Evolutionary conservation across 2,888 invertebrate species (phyloP), one percentile per base, ranked within the genome.

Genomic region (Lasioglossum figueresi): DNA sequence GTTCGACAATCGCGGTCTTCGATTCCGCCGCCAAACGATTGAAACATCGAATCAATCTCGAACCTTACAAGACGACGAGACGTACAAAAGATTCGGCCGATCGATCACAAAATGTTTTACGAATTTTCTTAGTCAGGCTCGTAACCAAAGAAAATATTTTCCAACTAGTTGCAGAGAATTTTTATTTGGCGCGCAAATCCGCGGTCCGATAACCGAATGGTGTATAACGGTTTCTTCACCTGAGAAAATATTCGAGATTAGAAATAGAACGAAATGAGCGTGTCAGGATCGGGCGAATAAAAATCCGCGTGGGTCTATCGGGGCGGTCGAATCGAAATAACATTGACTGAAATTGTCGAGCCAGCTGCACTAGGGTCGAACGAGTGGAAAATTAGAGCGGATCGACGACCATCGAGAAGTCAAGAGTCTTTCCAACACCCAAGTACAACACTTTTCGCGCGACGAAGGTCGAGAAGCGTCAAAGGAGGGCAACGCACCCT

Each of bases 401-500:
- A 66, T 68, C 68, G 76, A 76, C 45, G 66, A 37, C 43, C n/a
- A 71, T 78, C 56, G 78, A 71, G 23, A 72, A 78, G 56, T 71
- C 45, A 52, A 40, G 40, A 56, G 27, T 52, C 66, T 27, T 43
- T 70, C 27, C 43, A 76, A 48, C 34, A 27, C 23, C 45, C 48
- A 66, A 66, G 45, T 43, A 34, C n/a, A 76, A 68, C 76, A 68
- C 66, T 45, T 76, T 68, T 68, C 45, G 66, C 31, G n/a, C 66
- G 76, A 76, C 31, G 34, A 48, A 76, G 76, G 76, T 68, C 76
- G 76, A 76, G 66, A 68, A 76, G 66, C 66, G 68, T 76, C 45
- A n/a, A 76, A 76, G 68, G 34, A 45, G 76, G 48, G 45, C 76
- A 76, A 76, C 76, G 76, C 34, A 76, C 76, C 68, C 68, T 76